Evolutionary conservation across 2,888 invertebrate species (phyloP), one percentile per base, ranked within the genome.

Genomic region (Neoaliturus tenellus): DNA sequence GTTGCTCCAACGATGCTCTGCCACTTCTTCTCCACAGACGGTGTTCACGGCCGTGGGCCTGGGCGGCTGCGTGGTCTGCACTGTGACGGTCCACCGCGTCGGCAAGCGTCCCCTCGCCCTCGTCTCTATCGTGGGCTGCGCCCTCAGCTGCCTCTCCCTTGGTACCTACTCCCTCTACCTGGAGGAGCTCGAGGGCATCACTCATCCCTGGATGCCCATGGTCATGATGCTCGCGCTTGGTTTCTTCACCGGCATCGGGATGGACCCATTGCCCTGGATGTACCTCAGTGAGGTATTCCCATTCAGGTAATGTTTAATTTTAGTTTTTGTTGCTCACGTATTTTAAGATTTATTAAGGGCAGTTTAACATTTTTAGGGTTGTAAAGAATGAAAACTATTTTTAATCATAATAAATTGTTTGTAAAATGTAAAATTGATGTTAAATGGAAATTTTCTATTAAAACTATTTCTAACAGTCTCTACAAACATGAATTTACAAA

Each of bases 281-380:
- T 87, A 93, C 35, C 90, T 93, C n/a, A 92, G 92, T 85, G 93
- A 93, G 89, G 91, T 93, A 6, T 93, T 93, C 86, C 93, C 93
- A 0, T 92, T 92, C 87, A 92, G 92, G 93, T 93, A 88, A 89
- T n/a, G n/a, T n/a, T n/a, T n/a, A n/a, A n/a, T n/a, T n/a, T n/a
- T n/a, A n/a, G n/a, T n/a, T n/a, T n/a, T n/a, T n/a, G n/a, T n/a
- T n/a, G n/a, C n/a, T n/a, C n/a, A n/a, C n/a, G n/a, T n/a, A n/a
- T n/a, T n/a, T n/a, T n/a, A n/a, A n/a, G n/a, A n/a, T n/a, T n/a
- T n/a, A n/a, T n/a, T n/a, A n/a, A n/a, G n/a, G n/a, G n/a, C n/a
- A n/a, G n/a, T n/a, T n/a, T n/a, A n/a, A n/a, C n/a, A n/a, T n/a
- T n/a, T n/a, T n/a, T n/a, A n/a, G n/a, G n/a, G n/a, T n/a, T n/a